Conservation (phyloP, 2,797 vertebrate genomes). For the Oreochromis mossambicus region DNA sequence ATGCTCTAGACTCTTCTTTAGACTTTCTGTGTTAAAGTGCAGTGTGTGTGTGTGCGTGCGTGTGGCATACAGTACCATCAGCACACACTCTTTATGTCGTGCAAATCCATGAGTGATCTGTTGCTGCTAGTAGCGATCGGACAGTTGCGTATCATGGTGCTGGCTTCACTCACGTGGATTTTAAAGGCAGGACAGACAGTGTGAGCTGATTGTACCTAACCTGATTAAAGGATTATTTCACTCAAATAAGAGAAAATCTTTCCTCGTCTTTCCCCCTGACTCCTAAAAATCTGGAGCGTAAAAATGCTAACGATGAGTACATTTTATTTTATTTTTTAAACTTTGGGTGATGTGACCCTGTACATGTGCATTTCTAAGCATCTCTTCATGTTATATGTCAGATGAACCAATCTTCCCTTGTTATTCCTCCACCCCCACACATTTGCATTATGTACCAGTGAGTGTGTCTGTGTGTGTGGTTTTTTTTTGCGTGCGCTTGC, state of each 20-base stretch:
- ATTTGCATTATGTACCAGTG: constrained; percentile 16
- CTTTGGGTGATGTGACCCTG: neutral
- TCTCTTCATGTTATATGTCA: neutral
- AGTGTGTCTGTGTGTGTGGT: neutral
- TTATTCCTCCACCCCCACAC: constrained; percentile 11
- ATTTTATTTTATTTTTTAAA: neutral
- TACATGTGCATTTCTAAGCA: neutral
- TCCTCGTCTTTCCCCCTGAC: neutral
- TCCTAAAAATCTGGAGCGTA: neutral
- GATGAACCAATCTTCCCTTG: neutral
- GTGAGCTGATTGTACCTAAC: neutral
- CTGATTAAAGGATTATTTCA: neutral
- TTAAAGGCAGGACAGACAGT: neutral
- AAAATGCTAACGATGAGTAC: neutral
- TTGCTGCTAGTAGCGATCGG: neutral
- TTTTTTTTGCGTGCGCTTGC: neutral
- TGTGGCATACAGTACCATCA: neutral
- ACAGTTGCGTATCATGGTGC: neutral
- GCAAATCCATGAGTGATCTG: neutral
- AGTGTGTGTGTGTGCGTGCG: neutral
- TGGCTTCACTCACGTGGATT: neutral
- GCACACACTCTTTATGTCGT: neutral
- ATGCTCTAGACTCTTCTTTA: neutral
- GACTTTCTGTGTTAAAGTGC: neutral
- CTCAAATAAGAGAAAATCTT: neutral